phyloP scores from a whole-genome alignment of 2,113 vertebrate species.

The Gymnarchus niloticus region DNA sequence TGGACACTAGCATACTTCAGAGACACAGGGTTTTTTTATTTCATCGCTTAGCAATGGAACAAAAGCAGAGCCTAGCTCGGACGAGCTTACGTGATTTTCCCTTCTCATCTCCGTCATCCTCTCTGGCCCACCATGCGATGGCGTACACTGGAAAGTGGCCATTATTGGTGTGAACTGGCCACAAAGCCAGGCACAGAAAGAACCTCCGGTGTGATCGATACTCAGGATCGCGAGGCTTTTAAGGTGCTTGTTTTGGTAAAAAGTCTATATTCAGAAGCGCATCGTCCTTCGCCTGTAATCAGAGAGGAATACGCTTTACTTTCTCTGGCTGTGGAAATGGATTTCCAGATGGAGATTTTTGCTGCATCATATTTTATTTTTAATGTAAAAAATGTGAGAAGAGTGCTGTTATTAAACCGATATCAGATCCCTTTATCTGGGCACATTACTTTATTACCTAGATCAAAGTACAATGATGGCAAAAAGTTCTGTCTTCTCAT shows the following conservation, averaged over 20 bases:
- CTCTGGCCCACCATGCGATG: background rate
- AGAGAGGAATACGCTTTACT: background rate
- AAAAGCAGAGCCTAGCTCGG: background rate
- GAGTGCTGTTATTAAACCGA: too few species aligned
- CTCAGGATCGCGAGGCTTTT: background rate
- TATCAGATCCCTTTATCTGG: too few species aligned
- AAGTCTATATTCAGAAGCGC: background rate
- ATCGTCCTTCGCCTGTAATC: background rate
- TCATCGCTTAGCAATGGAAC: background rate
- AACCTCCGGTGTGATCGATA: background rate
- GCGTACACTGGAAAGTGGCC: too few species aligned
- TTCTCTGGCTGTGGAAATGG: background rate
- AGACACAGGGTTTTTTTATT: background rate
- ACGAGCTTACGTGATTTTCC: background rate
- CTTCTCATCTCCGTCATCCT: background rate
- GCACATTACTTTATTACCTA: background rate
- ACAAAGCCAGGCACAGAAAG: background rate
- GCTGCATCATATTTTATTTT: too few species aligned
- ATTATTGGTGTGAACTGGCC: background rate
- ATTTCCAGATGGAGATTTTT: background rate
- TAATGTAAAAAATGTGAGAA: too few species aligned
- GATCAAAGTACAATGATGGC: background rate
- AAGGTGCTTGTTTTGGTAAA: conserved; percentile 3
- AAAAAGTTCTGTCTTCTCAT: background rate
- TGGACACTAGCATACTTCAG: background rate